These are phyloP conservation scores for Tachysurus vachellii DNA, from an alignment of 2,113 vertebrate species.

Conservation along the genomic window DNA sequence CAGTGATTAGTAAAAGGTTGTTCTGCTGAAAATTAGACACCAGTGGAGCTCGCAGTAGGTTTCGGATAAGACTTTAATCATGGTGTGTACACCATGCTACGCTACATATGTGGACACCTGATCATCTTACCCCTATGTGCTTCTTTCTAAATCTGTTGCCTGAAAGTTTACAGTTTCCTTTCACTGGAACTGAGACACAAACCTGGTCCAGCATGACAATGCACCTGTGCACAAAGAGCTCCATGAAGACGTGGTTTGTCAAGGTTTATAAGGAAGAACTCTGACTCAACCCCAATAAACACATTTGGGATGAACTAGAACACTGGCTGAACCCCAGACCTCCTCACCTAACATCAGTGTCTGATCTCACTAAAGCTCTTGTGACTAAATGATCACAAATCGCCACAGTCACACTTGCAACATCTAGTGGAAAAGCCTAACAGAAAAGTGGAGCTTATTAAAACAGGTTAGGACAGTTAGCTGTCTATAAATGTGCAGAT, in stretches of 20 bases:
- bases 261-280: no score
- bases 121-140: neutral
- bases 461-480: no score
- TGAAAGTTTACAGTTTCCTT: neutral
- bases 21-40: neutral
- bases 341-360: no score
- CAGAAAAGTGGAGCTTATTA: no score
- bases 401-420: no score
- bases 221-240: neutral
- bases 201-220: neutral
- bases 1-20: neutral
- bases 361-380: neutral
- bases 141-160: neutral
- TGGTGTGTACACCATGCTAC: neutral
- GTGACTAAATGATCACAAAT: neutral
- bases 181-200: neutral
- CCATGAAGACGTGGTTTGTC: neutral
- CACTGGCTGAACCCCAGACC: no score
- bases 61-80: constrained; percentile 32
- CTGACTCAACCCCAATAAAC: no score
- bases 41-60: neutral
- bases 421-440: no score
- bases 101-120: neutral
- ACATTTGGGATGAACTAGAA: no score
- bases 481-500: neutral